Evolutionary conservation across 2,797 vertebrate genomes (phyloP), one percentile per base, ranked within the genome.

Genomic region (Epinephelus coioides): DNA sequence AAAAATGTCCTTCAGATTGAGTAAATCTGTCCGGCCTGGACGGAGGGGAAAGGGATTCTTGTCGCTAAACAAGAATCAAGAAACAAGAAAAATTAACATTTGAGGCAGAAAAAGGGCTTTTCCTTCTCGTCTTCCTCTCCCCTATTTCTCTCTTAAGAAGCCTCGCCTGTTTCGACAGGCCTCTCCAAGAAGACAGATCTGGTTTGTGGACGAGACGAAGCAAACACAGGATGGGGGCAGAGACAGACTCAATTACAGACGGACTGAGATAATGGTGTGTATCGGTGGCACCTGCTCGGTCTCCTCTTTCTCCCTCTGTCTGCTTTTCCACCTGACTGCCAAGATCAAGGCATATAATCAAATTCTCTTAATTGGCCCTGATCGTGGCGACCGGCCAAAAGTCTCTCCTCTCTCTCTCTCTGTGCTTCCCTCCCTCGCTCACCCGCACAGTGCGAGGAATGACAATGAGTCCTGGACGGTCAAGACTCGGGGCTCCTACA

Each of bases 281-380:
- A 75, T 82, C 78, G 50, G 76, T 76, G 69, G 78, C 86, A 90
- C 89, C 89, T 92, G 86, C 84, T 88, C 84, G 30, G 78, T 73
- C 84, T 80, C 67, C 79, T 82, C 82, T 62, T 34, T 78, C 80
- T 84, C 86, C 78, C 75, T 70, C 81, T 79, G 68, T 75, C 83
- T 82, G 79, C 66, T 81, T 88, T 86, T 86, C 79, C 85, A 92
- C 83, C 91, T 89, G 86, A 92, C 89, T 84, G 79, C 81, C 73
- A 72, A 89, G 84, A 90, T 90, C 77, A 91, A 88, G 87, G 81
- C 83, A 86, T 91, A 79, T 83, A 89, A 92, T 90, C 88, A 86
- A 86, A 89, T 90, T 30, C 66, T 85, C 73, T 84, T 93, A 91
- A 92, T 90, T 91, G 89, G 83, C 69, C 83, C 54, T 73, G 84